Base-by-base conservation (phyloP, 2,888 invertebrate species). In the Heteromurus nitidus region DNA sequence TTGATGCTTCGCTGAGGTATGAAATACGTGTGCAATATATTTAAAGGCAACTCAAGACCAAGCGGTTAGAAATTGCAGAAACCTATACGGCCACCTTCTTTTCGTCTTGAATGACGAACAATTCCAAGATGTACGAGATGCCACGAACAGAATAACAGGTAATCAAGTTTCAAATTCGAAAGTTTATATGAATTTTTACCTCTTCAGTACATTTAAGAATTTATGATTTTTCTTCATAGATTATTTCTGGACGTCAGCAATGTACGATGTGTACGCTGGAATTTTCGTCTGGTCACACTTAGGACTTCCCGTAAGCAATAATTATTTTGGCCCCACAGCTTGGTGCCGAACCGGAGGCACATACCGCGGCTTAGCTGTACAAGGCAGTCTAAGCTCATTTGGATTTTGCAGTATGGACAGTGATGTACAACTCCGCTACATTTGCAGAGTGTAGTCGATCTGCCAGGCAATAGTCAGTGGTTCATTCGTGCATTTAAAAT, bases 361-460 rank as follows among this genome's bases (percentile, higher is more conserved):
- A 9, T 9, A 24, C 1, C 13, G 9, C 1, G 67, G 67, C 1
- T 47, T 67, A 1, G 20, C 67, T 5, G 47, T 67, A n/a, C 26
- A 24, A n/a, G 67, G 67, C 1, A 13, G 22, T 1, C 9, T 67
- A 47, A 67, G 67, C 26, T 2, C 22, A 1, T 67, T 22, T 22
- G 67, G 67, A 3, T 13, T 67, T 1, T 67, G 67, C 24, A 44
- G 67, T 7, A n/a, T n/a, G 2, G 3, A n/a, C 16, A 16, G 24
- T 3, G 13, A 13, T 1, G 13, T 47, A 11, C 9, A 1, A 1
- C 28, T 24, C 24, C 42, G 67, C 5, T 67, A 44, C 24, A 67
- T 67, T 44, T 67, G 67, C 22, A 67, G 67, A 67, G 3, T 67
- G 7, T 67, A 67, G n/a, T n/a, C n/a, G n/a, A n/a, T n/a, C n/a